Percentiles rank a stretch among this genome's conserved stretches.
Conservation (phyloP, 2,113 vertebrate genomes). For the Nothobranchius kuhntae region DNA sequence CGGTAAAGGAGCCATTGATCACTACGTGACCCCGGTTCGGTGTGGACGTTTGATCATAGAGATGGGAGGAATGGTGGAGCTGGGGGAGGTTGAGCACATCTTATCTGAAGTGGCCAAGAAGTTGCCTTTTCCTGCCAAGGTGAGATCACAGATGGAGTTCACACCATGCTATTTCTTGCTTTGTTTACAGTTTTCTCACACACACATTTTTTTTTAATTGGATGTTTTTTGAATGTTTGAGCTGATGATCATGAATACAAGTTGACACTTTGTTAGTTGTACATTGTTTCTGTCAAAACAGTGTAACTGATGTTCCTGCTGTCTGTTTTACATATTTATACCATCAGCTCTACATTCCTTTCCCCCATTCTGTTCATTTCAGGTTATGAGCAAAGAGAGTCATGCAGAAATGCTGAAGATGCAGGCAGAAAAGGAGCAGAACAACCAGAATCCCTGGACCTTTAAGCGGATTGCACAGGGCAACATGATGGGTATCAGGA, state of each 20-base stretch:
- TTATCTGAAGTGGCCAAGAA: conserved; percentile 86
- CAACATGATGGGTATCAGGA: conserved; percentile 93
- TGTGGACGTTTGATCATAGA: conserved; percentile 86
- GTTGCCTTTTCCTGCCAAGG: conserved; percentile 87
- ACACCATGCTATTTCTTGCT: not conserved
- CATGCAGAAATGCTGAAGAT: conserved; percentile 71
- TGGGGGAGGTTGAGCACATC: conserved; percentile 81
- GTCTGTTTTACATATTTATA: not conserved
- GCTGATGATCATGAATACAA: too few species aligned
- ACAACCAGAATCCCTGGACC: conserved; percentile 96
- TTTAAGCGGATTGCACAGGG: conserved; percentile 80
- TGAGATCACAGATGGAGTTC: conserved; percentile 33
- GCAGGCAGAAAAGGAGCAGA: conserved; percentile 71
- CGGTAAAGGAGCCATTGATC: conserved; percentile 92
- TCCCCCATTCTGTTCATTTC: not conserved
- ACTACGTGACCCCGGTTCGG: conserved; percentile 88
- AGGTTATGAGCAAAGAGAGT: conserved; percentile 83
- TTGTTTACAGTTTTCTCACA: too few species aligned
- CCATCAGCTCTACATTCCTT: too few species aligned
- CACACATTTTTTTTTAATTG: too few species aligned
- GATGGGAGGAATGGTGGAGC: conserved; percentile 87
- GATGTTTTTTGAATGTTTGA: too few species aligned
- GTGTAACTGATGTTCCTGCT: not conserved
- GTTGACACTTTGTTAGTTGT: not conserved
- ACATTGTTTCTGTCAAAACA: not conserved